Base-by-base conservation (phyloP, 2,888 invertebrate species). In the Harpalus rufipes region DNA sequence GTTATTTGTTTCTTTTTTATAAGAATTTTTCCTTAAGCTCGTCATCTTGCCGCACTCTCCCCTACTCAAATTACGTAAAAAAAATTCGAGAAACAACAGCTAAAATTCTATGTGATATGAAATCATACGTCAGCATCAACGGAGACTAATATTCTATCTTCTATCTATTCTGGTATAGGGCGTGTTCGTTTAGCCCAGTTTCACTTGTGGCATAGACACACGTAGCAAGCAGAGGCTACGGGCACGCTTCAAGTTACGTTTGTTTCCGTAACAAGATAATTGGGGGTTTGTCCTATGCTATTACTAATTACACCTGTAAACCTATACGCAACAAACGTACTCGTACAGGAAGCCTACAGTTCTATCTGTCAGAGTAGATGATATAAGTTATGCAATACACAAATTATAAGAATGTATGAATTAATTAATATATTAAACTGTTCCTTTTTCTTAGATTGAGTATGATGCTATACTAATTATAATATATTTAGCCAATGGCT, bases 181-280 rank as follows among this genome's bases (percentile, higher is more conserved):
- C 44, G 44, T 51, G 44, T 51, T 51, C 44, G 44, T 51, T 51
- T 81, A 81, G 81, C 16, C 65, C 56, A 81, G 51, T 68, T 81
- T 81, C 68, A 65, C 81, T 44, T 44, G 8, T 10, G 51, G 81
- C 59, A 51, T 32, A 32, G 32, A 32, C 32, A 44, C 81, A 79
- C 80, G 18, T 59, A 16, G 44, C 32, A 3, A 32, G 32, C 32
- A 32, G 32, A 32, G 72, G 82, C 51, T 51, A 18, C 41, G 18
- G 63, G 18, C 21, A 14, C 51, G 63, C 21, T 21, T 12, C 72
- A 39, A 51, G 8, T 74, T 44, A 72, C 81, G 72, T 82, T 82
- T 82, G 82, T 82, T 82, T 82, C 82, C 56, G 32, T 82, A 82
- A 82, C 82, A 25, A 82, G 82, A 82, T 82, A 82, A 82, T 82